These are phyloP conservation scores for Alloscopus bannaensis DNA, from an alignment of 2,888 invertebrate species.

Conservation along the genomic window DNA sequence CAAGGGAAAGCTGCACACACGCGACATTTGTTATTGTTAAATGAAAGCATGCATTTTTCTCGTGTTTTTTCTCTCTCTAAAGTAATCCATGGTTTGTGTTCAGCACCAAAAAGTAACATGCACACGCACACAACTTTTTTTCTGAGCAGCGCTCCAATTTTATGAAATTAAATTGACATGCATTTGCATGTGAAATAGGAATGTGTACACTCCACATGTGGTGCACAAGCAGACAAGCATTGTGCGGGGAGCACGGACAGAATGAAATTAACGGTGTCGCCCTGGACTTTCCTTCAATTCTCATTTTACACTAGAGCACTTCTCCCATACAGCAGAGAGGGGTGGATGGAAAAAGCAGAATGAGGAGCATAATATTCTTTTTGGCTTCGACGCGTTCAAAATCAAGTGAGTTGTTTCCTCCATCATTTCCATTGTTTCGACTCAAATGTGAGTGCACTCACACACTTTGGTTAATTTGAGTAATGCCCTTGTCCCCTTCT, in stretches of 20 bases:
- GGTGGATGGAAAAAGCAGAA: too few relatives aligned
- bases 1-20: not conserved
- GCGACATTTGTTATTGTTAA: not conserved
- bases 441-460: not conserved
- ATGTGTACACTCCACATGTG: slow-evolving; percentile 20
- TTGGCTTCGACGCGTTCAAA: not conserved
- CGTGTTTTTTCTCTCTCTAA: slow-evolving; percentile 25
- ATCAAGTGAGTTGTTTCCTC: slow-evolving; percentile 21
- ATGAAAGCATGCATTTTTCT: slow-evolving; percentile 10
- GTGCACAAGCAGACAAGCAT: too few relatives aligned
- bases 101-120: not conserved
- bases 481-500: slow-evolving; percentile 38
- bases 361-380: slow-evolving; percentile 9
- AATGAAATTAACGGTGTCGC: too few relatives aligned
- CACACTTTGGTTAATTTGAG: slow-evolving; percentile 26
- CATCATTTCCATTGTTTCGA: too few relatives aligned
- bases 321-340: not conserved
- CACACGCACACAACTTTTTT: too few relatives aligned
- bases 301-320: not conserved
- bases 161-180: slow-evolving; percentile 47
- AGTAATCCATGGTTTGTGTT: too few relatives aligned
- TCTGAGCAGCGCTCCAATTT: too few relatives aligned
- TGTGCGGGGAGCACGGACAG: too few relatives aligned
- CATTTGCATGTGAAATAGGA: slow-evolving; percentile 51
- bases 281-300: too few relatives aligned